Evolutionary conservation across 2,113 vertebrate genomes (phyloP).

Genomic region (Myotis yumanensis): DNA sequence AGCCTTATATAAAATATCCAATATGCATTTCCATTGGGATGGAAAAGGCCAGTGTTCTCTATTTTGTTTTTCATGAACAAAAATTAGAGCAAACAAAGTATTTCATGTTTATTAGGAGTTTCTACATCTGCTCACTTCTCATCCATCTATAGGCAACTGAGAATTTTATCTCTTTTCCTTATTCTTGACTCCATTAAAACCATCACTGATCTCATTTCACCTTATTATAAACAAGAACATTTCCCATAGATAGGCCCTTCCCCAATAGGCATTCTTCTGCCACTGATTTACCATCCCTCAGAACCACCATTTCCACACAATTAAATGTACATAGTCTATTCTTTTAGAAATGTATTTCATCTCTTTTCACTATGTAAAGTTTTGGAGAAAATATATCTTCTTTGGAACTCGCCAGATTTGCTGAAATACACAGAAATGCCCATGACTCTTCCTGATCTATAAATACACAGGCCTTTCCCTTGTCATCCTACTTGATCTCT

Average conservation of each 20-base stretch:
- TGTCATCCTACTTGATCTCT: neutral
- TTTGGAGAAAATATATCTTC: conserved; percentile 26
- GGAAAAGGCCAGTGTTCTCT: neutral
- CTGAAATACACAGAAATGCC: conserved; percentile 29
- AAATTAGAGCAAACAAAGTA: neutral
- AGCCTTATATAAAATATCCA: neutral
- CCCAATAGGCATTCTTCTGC: neutral
- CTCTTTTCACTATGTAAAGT: neutral
- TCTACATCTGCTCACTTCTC: neutral
- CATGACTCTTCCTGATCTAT: neutral
- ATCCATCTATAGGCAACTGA: neutral
- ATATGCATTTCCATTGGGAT: neutral
- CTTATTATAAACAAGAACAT: neutral
- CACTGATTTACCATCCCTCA: neutral
- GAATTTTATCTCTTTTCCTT: neutral
- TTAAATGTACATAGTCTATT: neutral
- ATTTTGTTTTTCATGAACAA: neutral
- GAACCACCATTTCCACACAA: conserved; percentile 26
- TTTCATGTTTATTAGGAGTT: neutral
- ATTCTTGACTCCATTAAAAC: neutral
- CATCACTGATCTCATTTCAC: neutral
- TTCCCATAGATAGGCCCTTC: neutral
- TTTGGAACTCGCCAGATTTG: conserved; percentile 13
- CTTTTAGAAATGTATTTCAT: conserved; percentile 26
- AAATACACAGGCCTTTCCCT: neutral